Evolutionary conservation across 1,140 invertebrate species (phyloP).

Genomic region (Cydia pomonella): DNA sequence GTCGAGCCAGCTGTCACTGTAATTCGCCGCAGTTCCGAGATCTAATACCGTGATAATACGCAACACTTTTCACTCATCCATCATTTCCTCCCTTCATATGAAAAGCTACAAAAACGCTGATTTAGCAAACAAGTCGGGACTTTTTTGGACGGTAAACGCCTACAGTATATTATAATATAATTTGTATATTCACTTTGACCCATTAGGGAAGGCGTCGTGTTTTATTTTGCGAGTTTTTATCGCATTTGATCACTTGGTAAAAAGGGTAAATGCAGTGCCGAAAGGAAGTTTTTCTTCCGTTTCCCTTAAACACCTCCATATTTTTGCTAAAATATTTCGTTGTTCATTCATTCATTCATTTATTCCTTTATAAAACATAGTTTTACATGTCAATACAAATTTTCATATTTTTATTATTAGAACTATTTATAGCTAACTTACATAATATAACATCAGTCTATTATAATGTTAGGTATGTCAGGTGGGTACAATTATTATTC

Average conservation of each 20-base stretch:
- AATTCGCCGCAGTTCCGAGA: neutral
- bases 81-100: constrained; percentile 20
- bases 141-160: neutral
- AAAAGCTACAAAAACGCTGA: constrained; percentile 26
- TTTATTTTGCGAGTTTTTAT: constrained; percentile 7
- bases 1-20: neutral
- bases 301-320: neutral
- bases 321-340: neutral
- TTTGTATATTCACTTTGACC: constrained; percentile 1
- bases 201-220: neutral
- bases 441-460: no score
- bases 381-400: no score
- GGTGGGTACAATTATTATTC: no score
- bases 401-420: no score
- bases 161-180: neutral
- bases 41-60: constrained; percentile 10
- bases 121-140: constrained; percentile 4
- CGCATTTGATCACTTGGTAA: neutral
- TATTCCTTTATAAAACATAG: no score
- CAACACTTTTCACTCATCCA: constrained; percentile 28
- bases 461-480: no score
- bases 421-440: no score
- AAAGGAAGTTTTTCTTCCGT: constrained; percentile 4
- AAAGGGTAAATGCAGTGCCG: neutral
- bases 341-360: no score